These are phyloP conservation scores for Halcyon malimbica DNA, from an alignment of 2,113 vertebrate genomes.

Conservation along the genomic window DNA sequence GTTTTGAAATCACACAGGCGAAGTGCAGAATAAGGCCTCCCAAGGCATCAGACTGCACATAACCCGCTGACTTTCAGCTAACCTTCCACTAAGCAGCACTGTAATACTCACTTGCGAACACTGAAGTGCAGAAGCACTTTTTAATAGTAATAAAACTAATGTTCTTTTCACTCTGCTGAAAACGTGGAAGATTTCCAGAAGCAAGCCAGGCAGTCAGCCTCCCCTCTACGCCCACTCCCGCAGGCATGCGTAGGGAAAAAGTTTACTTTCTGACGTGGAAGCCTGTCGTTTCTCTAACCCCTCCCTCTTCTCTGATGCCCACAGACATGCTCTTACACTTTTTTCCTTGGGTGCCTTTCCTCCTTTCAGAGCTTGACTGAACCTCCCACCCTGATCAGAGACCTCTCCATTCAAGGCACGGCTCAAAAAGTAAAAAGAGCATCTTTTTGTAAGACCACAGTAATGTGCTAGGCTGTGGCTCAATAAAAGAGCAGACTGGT, in stretches of 20 bases:
- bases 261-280: slow-evolving; percentile 49
- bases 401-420: not conserved
- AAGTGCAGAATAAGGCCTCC: not conserved
- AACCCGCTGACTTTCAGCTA: slow-evolving; percentile 23
- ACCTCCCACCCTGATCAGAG: not conserved
- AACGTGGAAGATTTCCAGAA: slow-evolving; percentile 48
- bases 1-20: not conserved
- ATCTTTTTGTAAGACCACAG: not conserved
- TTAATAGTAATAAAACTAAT: slow-evolving; percentile 50
- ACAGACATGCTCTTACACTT: not conserved
- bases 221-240: not conserved
- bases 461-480: not conserved
- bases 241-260: not conserved
- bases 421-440: not conserved
- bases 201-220: slow-evolving; percentile 39
- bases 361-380: not conserved
- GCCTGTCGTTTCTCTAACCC: slow-evolving; percentile 31
- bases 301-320: slow-evolving; percentile 12
- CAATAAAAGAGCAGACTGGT: not conserved
- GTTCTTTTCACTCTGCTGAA: slow-evolving; percentile 6
- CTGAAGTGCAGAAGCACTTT: slow-evolving; percentile 1
- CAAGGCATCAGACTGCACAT: not conserved
- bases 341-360: not conserved
- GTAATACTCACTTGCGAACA: slow-evolving; percentile 9
- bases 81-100: slow-evolving; percentile 36